These are phyloP conservation scores for Eupeodes corollae DNA, from an alignment of 1,140 invertebrate genomes.

Conservation along the genomic window DNA sequence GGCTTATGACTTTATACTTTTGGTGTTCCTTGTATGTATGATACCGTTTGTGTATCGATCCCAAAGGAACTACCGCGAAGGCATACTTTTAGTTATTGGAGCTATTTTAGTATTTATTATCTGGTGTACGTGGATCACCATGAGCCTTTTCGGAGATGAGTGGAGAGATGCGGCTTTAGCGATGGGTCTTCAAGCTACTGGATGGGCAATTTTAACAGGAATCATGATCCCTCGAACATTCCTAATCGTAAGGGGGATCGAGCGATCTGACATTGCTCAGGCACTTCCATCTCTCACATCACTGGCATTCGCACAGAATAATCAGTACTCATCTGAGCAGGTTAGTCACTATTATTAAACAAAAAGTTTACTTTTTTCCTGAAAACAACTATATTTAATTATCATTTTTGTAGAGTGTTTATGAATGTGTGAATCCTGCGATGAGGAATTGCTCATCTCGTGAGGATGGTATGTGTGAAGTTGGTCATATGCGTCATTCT, in stretches of 20 bases:
- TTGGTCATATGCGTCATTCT: constrained; percentile 18
- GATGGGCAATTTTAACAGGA: constrained; percentile 42
- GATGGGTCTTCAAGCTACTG: constrained; percentile 44
- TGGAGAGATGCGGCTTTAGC: constrained; percentile 48
- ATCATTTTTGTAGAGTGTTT: constrained; percentile 23
- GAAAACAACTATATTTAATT: too few species aligned
- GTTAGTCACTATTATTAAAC: constrained; percentile 7
- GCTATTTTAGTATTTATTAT: constrained; percentile 32
- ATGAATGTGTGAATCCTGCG: constrained; percentile 36
- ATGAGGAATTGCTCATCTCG: constrained; percentile 28
- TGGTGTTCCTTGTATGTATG: constrained; percentile 41
- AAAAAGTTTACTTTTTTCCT: neutral
- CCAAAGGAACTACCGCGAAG: constrained; percentile 52
- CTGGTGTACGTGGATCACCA: constrained; percentile 44
- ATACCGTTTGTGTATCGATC: constrained; percentile 45
- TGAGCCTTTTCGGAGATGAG: constrained; percentile 39
- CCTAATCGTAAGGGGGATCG: constrained; percentile 44
- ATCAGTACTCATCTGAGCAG: constrained; percentile 36
- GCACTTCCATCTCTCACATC: constrained; percentile 39
- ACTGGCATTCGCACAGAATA: constrained; percentile 35
- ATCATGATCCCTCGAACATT: constrained; percentile 51
- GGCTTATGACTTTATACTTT: constrained; percentile 44
- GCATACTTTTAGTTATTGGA: constrained; percentile 37
- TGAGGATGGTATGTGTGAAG: constrained; percentile 14
- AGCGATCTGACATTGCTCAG: constrained; percentile 41